phyloP scores from a whole-genome alignment of 2,888 invertebrate genomes.

The Eudemis profundana region DNA sequence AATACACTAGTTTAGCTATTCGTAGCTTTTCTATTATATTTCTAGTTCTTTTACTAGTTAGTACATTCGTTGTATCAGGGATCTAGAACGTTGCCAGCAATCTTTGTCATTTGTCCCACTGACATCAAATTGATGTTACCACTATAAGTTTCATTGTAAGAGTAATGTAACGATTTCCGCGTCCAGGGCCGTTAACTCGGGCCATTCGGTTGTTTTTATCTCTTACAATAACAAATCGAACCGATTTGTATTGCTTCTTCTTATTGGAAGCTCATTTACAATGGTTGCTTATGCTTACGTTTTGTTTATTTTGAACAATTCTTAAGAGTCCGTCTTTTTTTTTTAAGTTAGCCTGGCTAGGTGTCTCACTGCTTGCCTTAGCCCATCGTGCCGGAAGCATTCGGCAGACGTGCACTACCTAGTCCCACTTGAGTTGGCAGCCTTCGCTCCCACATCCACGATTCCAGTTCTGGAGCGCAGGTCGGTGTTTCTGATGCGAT shows the following conservation, averaged over 20 bases:
- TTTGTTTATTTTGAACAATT: constrained; percentile 18
- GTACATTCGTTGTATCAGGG: background rate
- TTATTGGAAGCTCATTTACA: constrained; percentile 44
- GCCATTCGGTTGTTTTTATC: constrained; percentile 42
- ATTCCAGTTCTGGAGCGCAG: no score
- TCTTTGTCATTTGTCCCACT: background rate
- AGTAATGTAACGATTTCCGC: constrained; percentile 39
- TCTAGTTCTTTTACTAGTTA: no score
- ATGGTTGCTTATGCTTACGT: constrained; percentile 12
- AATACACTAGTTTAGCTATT: no score
- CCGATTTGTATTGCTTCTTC: constrained; percentile 40
- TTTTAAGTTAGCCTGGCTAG: constrained; percentile 1
- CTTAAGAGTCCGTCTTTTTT: background rate
- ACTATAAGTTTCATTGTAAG: constrained; percentile 35
- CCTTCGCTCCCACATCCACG: no score
- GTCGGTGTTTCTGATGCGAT: no score
- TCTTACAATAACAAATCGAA: constrained; percentile 45
- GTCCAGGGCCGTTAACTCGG: constrained; percentile 27
- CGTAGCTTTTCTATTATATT: no score
- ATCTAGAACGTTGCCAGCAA: background rate
- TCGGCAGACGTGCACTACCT: no score
- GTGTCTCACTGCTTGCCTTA: no score
- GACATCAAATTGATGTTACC: constrained; percentile 23
- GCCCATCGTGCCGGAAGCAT: no score
- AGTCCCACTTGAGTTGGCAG: no score